Base-by-base conservation (phyloP, 2,888 invertebrate genomes). In the Agrotis puta region DNA sequence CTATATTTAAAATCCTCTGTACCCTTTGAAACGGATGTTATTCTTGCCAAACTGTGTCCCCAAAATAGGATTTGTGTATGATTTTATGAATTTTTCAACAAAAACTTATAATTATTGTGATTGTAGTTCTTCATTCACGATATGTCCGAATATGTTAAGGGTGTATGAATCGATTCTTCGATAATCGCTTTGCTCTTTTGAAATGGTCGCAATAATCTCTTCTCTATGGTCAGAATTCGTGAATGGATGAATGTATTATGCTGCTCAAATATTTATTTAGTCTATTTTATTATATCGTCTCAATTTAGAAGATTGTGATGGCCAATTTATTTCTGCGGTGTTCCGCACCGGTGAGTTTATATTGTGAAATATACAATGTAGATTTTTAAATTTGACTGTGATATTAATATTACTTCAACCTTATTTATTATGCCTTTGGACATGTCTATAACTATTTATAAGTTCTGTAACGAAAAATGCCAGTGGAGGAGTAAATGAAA, bases 21-120 rank as follows among this genome's bases (percentile, higher is more conserved):
- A 90, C 89, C 92, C 91, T 92, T 92, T 89, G 64, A 83, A 83
- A 79, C 92, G 94, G 92, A 95, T 94, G 94, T 95, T 94, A 92
- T 92, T 92, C 90, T 92, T 91, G 68, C 83, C 82, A 88, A 89
- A 91, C 88, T 90, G 91, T 93, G 84, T 86, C 66, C 79, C 64
- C 72, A 82, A 85, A 89, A 91, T 88, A 82, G 87, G 87, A 89
- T 90, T 89, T 87, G 81, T 69, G 87, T 84, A 88, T 88, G 84
- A 87, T 69, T 76, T 89, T 87, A 87, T 81, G 79, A 83, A 71
- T 84, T 83, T 87, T 58, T 75, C 56, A 63, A 63, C 69, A 82
- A 84, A 86, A 89, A 87, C 82, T 77, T 82, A 88, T 88, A 88
- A 88, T 88, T 85, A 82, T 85, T 66, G 74, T 70, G 72, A 82